phyloP scores from a whole-genome alignment of 2,113 vertebrate genomes.

The Polyodon spathula region DNA sequence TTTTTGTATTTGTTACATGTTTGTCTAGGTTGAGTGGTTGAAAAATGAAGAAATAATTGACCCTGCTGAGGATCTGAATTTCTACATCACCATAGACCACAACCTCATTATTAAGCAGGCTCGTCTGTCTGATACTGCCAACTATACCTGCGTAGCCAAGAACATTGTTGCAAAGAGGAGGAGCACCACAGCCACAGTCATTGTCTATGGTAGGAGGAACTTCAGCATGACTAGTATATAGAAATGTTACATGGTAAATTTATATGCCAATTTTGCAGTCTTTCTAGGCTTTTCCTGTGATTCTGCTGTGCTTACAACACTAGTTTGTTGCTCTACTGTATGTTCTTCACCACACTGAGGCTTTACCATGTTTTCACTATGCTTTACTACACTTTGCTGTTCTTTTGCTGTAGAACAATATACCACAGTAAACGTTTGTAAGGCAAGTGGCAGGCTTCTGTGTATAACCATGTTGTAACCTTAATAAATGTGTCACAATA shows the following conservation, averaged over 20 bases:
- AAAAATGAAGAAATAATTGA: slow-evolving; percentile 90
- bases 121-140: slow-evolving; percentile 85
- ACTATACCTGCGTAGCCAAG: slow-evolving; percentile 92
- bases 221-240: background rate
- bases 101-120: slow-evolving; percentile 95
- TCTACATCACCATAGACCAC: slow-evolving; percentile 93
- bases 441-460: too few species aligned
- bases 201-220: slow-evolving; percentile 76
- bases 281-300: too few species aligned
- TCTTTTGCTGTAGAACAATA: too few species aligned
- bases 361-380: too few species aligned
- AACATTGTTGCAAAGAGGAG: slow-evolving; percentile 88
- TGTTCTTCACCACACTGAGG: too few species aligned
- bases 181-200: slow-evolving; percentile 83
- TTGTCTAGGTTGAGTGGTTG: slow-evolving; percentile 83
- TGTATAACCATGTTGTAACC: too few species aligned
- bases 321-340: too few species aligned
- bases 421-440: too few species aligned
- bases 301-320: too few species aligned
- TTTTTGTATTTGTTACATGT: background rate
- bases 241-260: background rate
- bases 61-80: slow-evolving; percentile 83
- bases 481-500: too few species aligned
- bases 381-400: too few species aligned
- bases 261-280: too few species aligned